Percentiles rank a stretch among this genome's conserved stretches.
Evolutionary conservation across 2,797 vertebrate genomes (phyloP).

Genomic region (Brachymystax lenok): DNA sequence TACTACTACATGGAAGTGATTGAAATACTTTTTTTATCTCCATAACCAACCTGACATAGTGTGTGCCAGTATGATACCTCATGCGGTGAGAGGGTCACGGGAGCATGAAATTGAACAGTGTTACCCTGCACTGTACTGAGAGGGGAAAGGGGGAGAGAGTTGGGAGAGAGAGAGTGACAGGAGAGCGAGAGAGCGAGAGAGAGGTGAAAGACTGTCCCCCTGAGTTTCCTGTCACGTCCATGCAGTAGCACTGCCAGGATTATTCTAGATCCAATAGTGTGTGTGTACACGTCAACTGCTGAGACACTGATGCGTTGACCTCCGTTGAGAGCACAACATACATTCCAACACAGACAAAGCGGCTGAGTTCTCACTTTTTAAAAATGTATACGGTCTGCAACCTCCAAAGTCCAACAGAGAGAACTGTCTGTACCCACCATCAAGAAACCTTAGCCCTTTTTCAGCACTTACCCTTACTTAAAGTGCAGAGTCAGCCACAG

Average conservation of each 20-base stretch:
- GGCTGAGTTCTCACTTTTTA: slow-evolving; percentile 5
- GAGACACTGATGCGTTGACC: slow-evolving; percentile 14
- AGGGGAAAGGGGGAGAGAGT: neutral
- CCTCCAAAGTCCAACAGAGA: neutral
- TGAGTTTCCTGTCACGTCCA: neutral
- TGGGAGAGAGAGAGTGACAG: neutral
- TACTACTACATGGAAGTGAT: slow-evolving; percentile 46
- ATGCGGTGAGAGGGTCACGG: slow-evolving; percentile 54
- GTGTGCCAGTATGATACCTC: slow-evolving; percentile 54
- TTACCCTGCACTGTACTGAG: slow-evolving; percentile 26
- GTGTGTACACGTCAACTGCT: slow-evolving; percentile 11
- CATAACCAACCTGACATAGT: slow-evolving; percentile 55
- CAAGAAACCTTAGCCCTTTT: neutral
- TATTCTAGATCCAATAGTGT: neutral
- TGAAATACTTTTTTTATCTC: slow-evolving; percentile 44
- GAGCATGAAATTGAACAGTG: slow-evolving; percentile 71
- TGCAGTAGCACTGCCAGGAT: no score
- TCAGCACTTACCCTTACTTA: no score
- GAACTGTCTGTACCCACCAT: neutral
- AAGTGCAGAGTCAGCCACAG: no score
- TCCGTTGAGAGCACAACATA: neutral
- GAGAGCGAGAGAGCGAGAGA: neutral
- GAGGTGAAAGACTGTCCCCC: neutral
- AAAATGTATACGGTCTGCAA: neutral
- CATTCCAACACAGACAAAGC: slow-evolving; percentile 7